Base-by-base conservation (phyloP, 2,888 invertebrate species). In the Microplitis manilae region DNA sequence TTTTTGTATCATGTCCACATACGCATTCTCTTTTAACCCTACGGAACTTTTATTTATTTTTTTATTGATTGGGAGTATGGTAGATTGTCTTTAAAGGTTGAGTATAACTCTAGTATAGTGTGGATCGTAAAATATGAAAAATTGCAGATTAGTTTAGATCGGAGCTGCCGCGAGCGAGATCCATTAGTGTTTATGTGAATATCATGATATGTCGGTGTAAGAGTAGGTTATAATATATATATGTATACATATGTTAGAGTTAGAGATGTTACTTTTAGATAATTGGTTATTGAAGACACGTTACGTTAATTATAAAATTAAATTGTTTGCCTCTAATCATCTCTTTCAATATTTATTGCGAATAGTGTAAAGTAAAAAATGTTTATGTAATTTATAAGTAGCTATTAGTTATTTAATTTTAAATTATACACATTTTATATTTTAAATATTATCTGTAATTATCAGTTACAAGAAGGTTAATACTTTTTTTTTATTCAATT, bases 241-340 rank as follows among this genome's bases (percentile, higher is more conserved):
- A 69, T 39, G n/a, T 75, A 20, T 30, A 30, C 4, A 30, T 30
- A 30, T 72, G 50, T 64, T 50, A n/a, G 68, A 8, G 41, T 59
- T 30, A 77, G 69, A 82, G 83, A 83, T 83, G 68, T 80, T 75
- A 79, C 77, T 77, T 70, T 30, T 15, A 81, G 82, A 83, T 83
- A 82, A 79, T 79, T 82, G 74, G 76, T 68, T 74, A 78, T 64
- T 77, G 81, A 81, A 81, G 83, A 82, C 80, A 75, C 78, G 80
- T 86, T 85, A 85, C 84, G 86, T 88, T 89, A 87, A 89, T 89
- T 88, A 87, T 87, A 89, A 88, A 88, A 89, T 89, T 88, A 88
- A 89, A 88, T 88, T 86, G 86, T 88, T 87, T 83, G 85, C 81
- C 79, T 76, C 67, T 65, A 17, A 41, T 76, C 77, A 77, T 40